These are phyloP conservation scores for Phasia obesa DNA, from an alignment of 2,888 invertebrate genomes.

Conservation along the genomic window DNA sequence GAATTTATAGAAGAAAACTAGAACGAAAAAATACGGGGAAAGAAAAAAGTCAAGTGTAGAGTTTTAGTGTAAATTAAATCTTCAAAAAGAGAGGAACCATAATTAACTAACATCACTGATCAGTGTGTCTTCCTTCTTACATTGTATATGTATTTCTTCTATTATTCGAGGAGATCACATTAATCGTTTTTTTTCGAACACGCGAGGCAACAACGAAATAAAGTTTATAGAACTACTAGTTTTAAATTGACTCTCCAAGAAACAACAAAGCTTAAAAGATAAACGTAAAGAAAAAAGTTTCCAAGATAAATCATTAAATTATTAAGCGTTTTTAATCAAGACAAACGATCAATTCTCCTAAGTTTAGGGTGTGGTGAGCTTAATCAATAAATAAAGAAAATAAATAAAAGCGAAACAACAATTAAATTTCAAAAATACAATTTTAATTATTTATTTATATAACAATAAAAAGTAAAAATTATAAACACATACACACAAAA, in stretches of 20 bases:
- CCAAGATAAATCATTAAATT: constrained; percentile 53
- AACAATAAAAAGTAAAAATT: constrained; percentile 19
- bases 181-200: constrained; percentile 37
- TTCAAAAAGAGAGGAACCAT: constrained; percentile 37
- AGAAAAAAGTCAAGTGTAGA: constrained; percentile 65
- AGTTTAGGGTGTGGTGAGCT: constrained; percentile 78
- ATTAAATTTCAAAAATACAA: not conserved
- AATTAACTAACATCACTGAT: constrained; percentile 23
- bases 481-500: constrained; percentile 42
- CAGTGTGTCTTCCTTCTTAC: constrained; percentile 22
- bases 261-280: constrained; percentile 53
- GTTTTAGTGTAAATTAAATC: constrained; percentile 32
- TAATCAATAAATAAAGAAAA: constrained; percentile 47
- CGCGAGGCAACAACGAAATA: constrained; percentile 38
- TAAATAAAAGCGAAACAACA: constrained; percentile 3
- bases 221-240: constrained; percentile 52
- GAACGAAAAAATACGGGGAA: constrained; percentile 59
- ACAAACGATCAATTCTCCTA: constrained; percentile 37
- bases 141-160: constrained; percentile 16
- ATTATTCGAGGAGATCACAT: no score
- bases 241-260: constrained; percentile 58
- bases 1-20: constrained; percentile 31
- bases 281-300: constrained; percentile 27
- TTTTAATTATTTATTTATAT: constrained; percentile 4
- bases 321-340: constrained; percentile 66